These are phyloP conservation scores for Spilarctia lutea DNA, from an alignment of 2,888 invertebrate species.

Conservation along the genomic window DNA sequence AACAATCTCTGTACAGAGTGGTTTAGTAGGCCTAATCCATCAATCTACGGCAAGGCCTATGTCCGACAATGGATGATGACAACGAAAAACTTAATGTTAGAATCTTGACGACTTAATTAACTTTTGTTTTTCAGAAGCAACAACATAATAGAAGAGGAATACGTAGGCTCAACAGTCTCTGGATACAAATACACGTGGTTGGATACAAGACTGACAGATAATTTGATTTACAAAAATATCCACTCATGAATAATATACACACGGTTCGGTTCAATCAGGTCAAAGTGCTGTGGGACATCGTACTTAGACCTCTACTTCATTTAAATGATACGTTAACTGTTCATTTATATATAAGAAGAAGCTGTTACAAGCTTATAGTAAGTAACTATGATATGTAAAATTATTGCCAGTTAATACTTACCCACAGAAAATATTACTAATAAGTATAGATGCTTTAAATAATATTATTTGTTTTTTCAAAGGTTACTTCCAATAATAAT, in stretches of 20 bases:
- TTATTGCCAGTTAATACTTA: too few species aligned
- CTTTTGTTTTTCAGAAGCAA: conserved; percentile 58
- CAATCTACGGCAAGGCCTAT: too few species aligned
- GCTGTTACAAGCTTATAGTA: too few species aligned
- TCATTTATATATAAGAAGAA: not conserved
- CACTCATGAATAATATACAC: conserved; percentile 53
- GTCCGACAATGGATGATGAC: too few species aligned
- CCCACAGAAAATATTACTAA: too few species aligned
- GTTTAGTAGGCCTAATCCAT: too few species aligned
- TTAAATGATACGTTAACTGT: not conserved
- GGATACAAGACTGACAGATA: conserved; percentile 52
- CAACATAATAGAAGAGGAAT: conserved; percentile 77
- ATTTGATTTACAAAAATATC: conserved; percentile 69
- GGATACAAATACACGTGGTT: conserved; percentile 60
- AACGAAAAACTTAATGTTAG: not conserved
- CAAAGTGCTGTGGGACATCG: not conserved
- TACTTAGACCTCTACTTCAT: not conserved
- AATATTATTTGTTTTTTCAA: too few species aligned
- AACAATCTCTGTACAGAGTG: too few species aligned
- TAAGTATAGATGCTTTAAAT: too few species aligned
- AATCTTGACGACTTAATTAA: not conserved
- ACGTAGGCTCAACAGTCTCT: conserved; percentile 60
- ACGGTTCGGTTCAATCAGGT: not conserved
- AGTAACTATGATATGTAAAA: too few species aligned
- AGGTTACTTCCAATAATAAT: too few species aligned